A percentile compares a stretch with the other conserved stretches of the same genome.
These are phyloP conservation scores for Plagodis dolabraria DNA, from an alignment of 2,888 invertebrate species.

Conservation along the genomic window DNA sequence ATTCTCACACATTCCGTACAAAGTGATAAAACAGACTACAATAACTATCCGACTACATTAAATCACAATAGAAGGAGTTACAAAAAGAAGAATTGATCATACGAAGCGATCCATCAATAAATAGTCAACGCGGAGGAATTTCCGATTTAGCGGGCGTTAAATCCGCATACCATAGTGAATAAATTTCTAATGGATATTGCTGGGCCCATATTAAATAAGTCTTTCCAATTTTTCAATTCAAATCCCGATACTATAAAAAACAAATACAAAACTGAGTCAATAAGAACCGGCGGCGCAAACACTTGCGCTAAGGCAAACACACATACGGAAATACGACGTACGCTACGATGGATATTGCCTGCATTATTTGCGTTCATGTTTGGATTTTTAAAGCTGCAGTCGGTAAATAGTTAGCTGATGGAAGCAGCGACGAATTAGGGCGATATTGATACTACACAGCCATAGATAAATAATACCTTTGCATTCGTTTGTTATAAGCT, in stretches of 20 bases:
- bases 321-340: slow-evolving; percentile 40
- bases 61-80: too few relatives aligned
- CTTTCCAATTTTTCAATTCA: neutral
- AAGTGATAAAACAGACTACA: too few relatives aligned
- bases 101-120: too few relatives aligned
- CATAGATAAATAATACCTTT: neutral
- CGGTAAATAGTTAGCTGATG: slow-evolving; percentile 11
- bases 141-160: too few relatives aligned
- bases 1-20: too few relatives aligned
- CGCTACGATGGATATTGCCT: slow-evolving; percentile 47
- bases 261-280: slow-evolving; percentile 48
- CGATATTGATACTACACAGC: slow-evolving; percentile 13
- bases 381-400: slow-evolving; percentile 35
- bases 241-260: slow-evolving; percentile 24
- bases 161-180: too few relatives aligned
- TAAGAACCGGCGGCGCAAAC: slow-evolving; percentile 45
- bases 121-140: too few relatives aligned
- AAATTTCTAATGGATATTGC: too few relatives aligned
- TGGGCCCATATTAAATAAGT: too few relatives aligned
- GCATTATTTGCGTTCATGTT: slow-evolving; percentile 40
- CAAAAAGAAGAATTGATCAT: too few relatives aligned
- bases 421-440: slow-evolving; percentile 9
- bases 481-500: too few relatives aligned
- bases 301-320: slow-evolving; percentile 44
- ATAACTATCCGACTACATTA: too few relatives aligned